phyloP scores from a whole-genome alignment of 2,113 vertebrate genomes.

The Naja naja region DNA sequence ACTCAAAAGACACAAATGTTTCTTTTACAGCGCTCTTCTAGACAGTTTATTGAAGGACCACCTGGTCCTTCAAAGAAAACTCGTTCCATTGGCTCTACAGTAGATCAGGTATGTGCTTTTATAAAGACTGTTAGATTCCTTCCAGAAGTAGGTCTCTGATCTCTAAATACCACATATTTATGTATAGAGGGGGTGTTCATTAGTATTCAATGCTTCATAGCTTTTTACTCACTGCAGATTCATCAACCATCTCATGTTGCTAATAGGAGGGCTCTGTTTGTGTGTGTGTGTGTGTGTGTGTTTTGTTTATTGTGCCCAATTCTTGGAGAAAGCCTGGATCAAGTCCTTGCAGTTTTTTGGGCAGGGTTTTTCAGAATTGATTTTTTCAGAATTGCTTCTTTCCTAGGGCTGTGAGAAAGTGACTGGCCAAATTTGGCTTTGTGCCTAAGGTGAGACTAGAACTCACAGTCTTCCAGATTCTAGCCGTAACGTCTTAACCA shows the following conservation, averaged over 20 bases:
- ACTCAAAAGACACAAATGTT: background rate
- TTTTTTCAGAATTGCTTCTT: background rate
- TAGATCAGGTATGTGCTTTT: slow-evolving; percentile 73
- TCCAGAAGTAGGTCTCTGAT: background rate
- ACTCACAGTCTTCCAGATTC: background rate
- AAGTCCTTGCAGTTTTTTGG: background rate
- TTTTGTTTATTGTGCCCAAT: background rate
- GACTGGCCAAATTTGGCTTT: background rate
- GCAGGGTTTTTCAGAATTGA: background rate
- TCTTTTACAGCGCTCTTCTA: slow-evolving; percentile 83
- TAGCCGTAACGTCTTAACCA: background rate
- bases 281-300: background rate
- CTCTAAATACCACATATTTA: background rate
- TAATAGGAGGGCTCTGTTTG: background rate
- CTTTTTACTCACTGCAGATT: background rate
- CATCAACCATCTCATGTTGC: too few species aligned
- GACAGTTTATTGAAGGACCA: slow-evolving; percentile 86
- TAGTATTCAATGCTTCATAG: background rate
- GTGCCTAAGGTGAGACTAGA: background rate
- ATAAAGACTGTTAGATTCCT: background rate
- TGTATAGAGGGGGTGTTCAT: background rate
- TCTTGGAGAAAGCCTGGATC: background rate
- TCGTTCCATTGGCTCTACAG: slow-evolving; percentile 80
- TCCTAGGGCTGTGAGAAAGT: background rate
- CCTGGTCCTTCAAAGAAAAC: slow-evolving; percentile 82